Evolutionary conservation across 1,140 invertebrate species (phyloP).

Genomic region (Drosophila gunungcola): DNA sequence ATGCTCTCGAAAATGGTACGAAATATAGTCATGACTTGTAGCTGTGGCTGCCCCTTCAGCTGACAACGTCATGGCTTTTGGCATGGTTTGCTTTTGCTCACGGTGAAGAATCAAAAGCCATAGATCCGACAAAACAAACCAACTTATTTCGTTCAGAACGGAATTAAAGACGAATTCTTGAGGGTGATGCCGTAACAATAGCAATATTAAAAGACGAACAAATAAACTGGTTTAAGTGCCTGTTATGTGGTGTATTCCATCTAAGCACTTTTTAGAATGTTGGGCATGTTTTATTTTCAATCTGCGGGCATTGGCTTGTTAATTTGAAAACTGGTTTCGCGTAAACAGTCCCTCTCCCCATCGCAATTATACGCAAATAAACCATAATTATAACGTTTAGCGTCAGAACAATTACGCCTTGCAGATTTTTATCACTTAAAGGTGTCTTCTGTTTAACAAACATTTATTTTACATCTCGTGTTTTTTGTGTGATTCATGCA

Average conservation of each 20-base stretch:
- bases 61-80: constrained; percentile 55
- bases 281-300: constrained; percentile 34
- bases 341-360: constrained; percentile 12
- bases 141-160: constrained; percentile 9
- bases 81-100: constrained; percentile 25
- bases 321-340: constrained; percentile 61
- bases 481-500: constrained; percentile 14
- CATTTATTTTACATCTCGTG: constrained; percentile 21
- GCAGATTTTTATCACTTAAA: constrained; percentile 48
- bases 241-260: constrained; percentile 8
- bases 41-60: constrained; percentile 36
- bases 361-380: constrained; percentile 28
- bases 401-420: constrained; percentile 40
- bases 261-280: constrained; percentile 45
- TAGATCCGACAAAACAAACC: constrained; percentile 7
- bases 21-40: constrained; percentile 58
- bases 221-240: constrained; percentile 36
- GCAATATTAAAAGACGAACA: constrained; percentile 20
- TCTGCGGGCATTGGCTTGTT: constrained; percentile 56
- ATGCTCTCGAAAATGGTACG: constrained; percentile 75
- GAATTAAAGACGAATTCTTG: constrained; percentile 36
- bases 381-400: constrained; percentile 53
- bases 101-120: constrained; percentile 12
- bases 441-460: constrained; percentile 41
- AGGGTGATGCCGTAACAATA: constrained; percentile 35